Conservation (phyloP, 2,113 vertebrate genomes). For the Tympanuchus pallidicinctus region DNA sequence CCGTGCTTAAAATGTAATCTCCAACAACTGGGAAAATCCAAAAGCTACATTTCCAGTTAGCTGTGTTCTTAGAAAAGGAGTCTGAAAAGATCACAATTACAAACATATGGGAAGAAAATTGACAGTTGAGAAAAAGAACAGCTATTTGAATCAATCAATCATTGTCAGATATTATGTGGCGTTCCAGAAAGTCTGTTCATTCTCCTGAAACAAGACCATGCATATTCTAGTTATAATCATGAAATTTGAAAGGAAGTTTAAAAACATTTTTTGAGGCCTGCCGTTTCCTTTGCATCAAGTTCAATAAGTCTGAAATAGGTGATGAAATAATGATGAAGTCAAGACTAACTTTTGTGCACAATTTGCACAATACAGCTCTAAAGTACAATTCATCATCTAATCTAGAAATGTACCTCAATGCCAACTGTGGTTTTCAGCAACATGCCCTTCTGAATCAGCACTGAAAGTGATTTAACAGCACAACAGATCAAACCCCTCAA, state of each 20-base stretch:
- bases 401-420: not conserved
- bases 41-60: not conserved
- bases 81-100: not conserved
- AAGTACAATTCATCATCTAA: slow-evolving; percentile 27
- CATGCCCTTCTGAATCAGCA: not conserved
- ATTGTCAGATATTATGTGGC: not conserved
- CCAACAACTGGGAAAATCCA: not conserved
- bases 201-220: not conserved
- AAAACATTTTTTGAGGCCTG: not conserved
- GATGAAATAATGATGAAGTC: slow-evolving; percentile 41
- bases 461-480: not conserved
- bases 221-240: not conserved
- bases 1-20: not conserved
- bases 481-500: not conserved
- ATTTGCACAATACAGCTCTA: not conserved
- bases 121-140: not conserved
- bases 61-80: not conserved
- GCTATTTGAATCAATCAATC: not conserved
- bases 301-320: not conserved
- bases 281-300: not conserved
- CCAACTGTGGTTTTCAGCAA: slow-evolving; percentile 43
- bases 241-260: not conserved
- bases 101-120: slow-evolving; percentile 4
- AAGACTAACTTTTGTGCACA: slow-evolving; percentile 1
- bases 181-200: not conserved